Conservation (phyloP, 2,888 invertebrate species). For the Micoletzkya japonica region DNA sequence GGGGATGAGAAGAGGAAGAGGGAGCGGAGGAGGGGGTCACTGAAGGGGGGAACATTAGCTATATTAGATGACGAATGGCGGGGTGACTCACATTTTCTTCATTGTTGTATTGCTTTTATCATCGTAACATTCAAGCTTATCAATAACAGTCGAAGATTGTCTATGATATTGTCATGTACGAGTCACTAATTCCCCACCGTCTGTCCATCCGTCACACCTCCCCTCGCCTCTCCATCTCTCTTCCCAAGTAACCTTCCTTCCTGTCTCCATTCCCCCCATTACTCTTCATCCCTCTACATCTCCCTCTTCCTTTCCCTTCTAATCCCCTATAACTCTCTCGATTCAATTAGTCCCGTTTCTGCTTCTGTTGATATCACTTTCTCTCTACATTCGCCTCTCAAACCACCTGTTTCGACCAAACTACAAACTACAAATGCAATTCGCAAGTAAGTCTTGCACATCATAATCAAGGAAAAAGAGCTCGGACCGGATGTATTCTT, state of each 20-base stretch:
- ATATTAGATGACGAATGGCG: neutral
- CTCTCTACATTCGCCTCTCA: too few relatives aligned
- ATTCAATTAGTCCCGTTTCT: too few relatives aligned
- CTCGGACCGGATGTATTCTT: too few relatives aligned
- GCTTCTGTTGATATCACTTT: too few relatives aligned
- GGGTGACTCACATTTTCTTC: neutral
- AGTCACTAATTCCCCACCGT: neutral
- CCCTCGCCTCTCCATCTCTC: neutral
- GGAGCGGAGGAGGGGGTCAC: neutral
- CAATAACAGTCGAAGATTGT: too few relatives aligned
- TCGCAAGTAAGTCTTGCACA: too few relatives aligned
- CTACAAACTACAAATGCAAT: too few relatives aligned
- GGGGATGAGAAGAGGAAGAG: neutral
- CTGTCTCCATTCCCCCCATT: neutral
- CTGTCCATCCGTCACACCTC: neutral
- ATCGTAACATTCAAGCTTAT: too few relatives aligned
- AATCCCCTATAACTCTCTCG: neutral
- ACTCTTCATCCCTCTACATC: neutral
- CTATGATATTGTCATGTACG: too few relatives aligned
- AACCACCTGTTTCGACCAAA: too few relatives aligned
- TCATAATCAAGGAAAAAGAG: too few relatives aligned
- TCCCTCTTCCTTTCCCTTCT: constrained; percentile 8
- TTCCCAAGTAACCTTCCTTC: neutral
- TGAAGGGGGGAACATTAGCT: too few relatives aligned
- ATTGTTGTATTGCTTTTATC: neutral